Conservation (phyloP, 2,113 vertebrate genomes). For the Nibea coibor region DNA sequence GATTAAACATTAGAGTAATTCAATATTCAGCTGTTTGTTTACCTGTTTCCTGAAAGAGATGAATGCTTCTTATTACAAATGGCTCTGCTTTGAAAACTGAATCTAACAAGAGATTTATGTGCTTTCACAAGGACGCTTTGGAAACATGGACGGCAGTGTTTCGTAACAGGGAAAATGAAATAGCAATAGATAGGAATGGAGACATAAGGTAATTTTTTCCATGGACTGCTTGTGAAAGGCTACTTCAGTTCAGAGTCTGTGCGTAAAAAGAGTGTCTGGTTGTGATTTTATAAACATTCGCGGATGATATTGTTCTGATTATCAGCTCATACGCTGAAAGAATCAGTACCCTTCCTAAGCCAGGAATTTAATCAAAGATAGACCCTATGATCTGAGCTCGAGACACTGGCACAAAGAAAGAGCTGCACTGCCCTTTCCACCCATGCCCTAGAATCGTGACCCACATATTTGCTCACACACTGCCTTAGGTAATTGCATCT, state of each 20-base stretch:
- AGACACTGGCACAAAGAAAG: conserved; percentile 54
- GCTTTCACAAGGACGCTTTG: conserved; percentile 43
- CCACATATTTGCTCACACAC: conserved; percentile 78
- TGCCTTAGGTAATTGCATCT: conserved; percentile 73
- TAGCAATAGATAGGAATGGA: conserved; percentile 74
- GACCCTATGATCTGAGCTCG: conserved; percentile 41
- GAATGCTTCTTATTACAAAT: conserved; percentile 23
- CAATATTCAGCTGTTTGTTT: conserved; percentile 11
- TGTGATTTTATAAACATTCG: conserved; percentile 39
- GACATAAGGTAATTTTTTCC: conserved; percentile 79
- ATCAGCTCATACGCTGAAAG: conserved; percentile 17
- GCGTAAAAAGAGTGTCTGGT: conserved; percentile 34
- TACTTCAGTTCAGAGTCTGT: conserved; percentile 56
- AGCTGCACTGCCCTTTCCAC: conserved; percentile 73
- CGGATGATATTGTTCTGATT: conserved; percentile 15
- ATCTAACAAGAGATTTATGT: conserved; percentile 35
- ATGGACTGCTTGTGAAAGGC: conserved; percentile 52
- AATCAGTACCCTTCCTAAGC: conserved; percentile 3
- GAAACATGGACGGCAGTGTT: conserved; percentile 52
- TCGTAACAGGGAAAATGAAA: conserved; percentile 74
- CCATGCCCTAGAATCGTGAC: conserved; percentile 77
- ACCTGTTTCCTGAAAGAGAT: conserved; percentile 17
- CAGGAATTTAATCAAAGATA: conserved; percentile 57
- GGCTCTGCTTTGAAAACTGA: conserved; percentile 18
- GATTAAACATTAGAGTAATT: conserved; percentile 12